These are phyloP conservation scores for Drosophila barbarae DNA, from an alignment of 2,888 invertebrate species.

Conservation along the genomic window DNA sequence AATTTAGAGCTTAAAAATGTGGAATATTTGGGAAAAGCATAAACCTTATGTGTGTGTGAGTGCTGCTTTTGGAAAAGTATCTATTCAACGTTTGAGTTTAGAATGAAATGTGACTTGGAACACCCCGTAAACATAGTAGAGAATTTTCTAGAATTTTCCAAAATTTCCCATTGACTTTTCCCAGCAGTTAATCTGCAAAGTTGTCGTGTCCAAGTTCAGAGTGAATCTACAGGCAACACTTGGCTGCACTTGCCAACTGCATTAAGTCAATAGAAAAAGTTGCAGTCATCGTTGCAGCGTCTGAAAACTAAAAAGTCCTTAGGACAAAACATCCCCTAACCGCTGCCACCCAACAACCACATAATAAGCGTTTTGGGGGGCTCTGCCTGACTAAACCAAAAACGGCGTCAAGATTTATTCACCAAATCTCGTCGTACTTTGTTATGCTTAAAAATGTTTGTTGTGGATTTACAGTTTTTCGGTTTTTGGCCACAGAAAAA, in stretches of 20 bases:
- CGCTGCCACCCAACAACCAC: slow-evolving; percentile 19
- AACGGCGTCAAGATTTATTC: slow-evolving; percentile 66
- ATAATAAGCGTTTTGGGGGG: slow-evolving; percentile 58
- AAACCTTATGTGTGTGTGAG: not conserved
- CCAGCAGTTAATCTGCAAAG: slow-evolving; percentile 45
- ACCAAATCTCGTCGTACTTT: slow-evolving; percentile 66
- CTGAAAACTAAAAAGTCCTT: slow-evolving; percentile 32
- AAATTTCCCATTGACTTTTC: not conserved
- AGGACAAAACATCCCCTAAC: slow-evolving; percentile 30
- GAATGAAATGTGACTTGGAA: slow-evolving; percentile 4
- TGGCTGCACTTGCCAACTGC: slow-evolving; percentile 66
- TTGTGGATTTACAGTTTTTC: slow-evolving; percentile 54
- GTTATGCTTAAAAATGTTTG: slow-evolving; percentile 68
- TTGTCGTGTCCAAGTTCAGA: slow-evolving; percentile 47
- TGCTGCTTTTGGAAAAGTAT: not conserved
- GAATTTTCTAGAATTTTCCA: not conserved
- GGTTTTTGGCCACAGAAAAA: slow-evolving; percentile 50
- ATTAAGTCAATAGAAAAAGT: slow-evolving; percentile 73
- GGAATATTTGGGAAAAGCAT: not conserved
- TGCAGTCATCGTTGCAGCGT: slow-evolving; percentile 54
- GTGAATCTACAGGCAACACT: slow-evolving; percentile 54
- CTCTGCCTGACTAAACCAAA: slow-evolving; percentile 63
- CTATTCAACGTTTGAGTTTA: slow-evolving; percentile 5
- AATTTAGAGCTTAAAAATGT: slow-evolving; percentile 2
- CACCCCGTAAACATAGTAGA: not conserved